phyloP scores from a whole-genome alignment of 2,888 invertebrate genomes.

The Rhopalosiphum nymphaeae region DNA sequence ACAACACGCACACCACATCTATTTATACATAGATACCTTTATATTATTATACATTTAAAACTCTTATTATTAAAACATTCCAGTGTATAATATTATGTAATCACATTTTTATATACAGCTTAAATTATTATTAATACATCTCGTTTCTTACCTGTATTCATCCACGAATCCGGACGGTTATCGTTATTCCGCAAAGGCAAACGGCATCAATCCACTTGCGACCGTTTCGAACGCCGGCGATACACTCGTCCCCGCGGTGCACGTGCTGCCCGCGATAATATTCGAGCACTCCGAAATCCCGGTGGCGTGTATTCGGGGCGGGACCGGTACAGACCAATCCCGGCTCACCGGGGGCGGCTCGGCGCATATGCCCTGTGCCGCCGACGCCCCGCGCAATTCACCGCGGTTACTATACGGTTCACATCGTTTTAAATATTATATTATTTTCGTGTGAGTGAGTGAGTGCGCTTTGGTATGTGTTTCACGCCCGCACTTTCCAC shows the following conservation, averaged over 20 bases:
- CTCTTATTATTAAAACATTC: not conserved
- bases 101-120: not conserved
- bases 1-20: too few relatives aligned
- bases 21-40: not conserved
- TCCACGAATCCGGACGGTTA: conserved; percentile 44
- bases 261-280: conserved; percentile 43
- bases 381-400: conserved; percentile 55
- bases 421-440: conserved; percentile 31
- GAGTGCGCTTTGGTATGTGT: conserved; percentile 20
- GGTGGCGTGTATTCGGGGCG: conserved; percentile 40
- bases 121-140: not conserved
- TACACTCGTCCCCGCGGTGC: conserved; percentile 51
- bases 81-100: not conserved
- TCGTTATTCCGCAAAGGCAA: conserved; percentile 29
- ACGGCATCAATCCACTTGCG: conserved; percentile 48
- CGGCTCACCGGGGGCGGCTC: conserved; percentile 30
- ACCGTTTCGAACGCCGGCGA: conserved; percentile 51
- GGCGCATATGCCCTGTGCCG: conserved; percentile 61
- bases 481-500: not conserved
- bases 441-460: not conserved
- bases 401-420: conserved; percentile 27
- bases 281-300: conserved; percentile 25
- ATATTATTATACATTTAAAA: not conserved
- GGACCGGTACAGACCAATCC: conserved; percentile 41
- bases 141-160: conserved; percentile 58